Conservation (phyloP, 2,888 invertebrate genomes). For the Caenorhabditis sp. region DNA sequence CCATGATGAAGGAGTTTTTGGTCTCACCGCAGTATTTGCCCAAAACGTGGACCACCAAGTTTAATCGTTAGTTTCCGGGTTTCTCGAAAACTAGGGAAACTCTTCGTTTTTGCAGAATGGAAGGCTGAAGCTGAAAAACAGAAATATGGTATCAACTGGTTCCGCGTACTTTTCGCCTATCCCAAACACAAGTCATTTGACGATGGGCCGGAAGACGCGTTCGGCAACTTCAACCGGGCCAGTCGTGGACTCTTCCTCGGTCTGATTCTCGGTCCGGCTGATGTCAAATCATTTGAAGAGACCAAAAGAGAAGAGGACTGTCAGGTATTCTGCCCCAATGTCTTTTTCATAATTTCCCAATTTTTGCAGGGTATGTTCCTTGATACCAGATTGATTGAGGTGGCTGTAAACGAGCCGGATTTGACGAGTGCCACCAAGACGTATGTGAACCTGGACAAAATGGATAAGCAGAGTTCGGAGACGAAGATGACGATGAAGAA, state of each 20-base stretch:
- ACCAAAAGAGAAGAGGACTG: constrained; percentile 45
- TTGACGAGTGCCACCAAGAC: constrained; percentile 14
- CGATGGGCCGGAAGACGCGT: constrained; percentile 47
- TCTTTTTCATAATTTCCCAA: neutral
- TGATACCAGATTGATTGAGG: constrained; percentile 41
- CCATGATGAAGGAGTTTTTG: constrained; percentile 47
- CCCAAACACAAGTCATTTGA: constrained; percentile 48
- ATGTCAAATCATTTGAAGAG: constrained; percentile 47
- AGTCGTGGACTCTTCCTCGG: constrained; percentile 35
- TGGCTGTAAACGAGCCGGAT: constrained; percentile 13
- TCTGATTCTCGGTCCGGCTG: constrained; percentile 35
- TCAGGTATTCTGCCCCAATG: constrained; percentile 1
- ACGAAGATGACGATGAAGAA: neutral
- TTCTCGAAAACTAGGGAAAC: neutral
- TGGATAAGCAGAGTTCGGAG: neutral
- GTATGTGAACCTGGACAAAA: neutral
- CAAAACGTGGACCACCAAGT: constrained; percentile 43
- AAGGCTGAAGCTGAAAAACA: constrained; percentile 40
- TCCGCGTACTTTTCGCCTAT: constrained; percentile 38
- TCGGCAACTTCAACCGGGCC: constrained; percentile 41
- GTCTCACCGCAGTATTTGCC: constrained; percentile 49
- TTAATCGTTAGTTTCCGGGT: constrained; percentile 11
- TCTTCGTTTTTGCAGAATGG: too few species aligned
- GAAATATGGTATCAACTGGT: constrained; percentile 48
- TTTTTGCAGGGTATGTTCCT: constrained; percentile 42